These are phyloP conservation scores for Pangasius larnaudii DNA, from an alignment of 2,797 vertebrate species.

Conservation along the genomic window DNA sequence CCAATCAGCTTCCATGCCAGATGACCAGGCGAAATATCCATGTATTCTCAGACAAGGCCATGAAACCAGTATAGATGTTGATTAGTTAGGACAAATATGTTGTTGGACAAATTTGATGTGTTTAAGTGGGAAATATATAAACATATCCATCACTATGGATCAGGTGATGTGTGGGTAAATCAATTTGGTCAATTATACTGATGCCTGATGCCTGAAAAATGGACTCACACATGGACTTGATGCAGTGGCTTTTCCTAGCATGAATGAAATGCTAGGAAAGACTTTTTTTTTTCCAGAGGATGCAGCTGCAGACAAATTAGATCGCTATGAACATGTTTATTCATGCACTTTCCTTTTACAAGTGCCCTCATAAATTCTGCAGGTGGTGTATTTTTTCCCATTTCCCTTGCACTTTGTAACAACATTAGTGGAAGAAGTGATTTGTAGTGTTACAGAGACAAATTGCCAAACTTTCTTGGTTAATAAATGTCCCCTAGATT, in stretches of 20 bases:
- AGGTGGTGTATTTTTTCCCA: not conserved
- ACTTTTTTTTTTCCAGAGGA: not conserved
- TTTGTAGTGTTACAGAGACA: not conserved
- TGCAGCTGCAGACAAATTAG: conserved; percentile 16
- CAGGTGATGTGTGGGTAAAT: not conserved
- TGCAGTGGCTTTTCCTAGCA: not conserved
- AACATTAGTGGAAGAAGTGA: not conserved
- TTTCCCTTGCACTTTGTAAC: not conserved
- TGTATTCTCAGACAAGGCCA: conserved; percentile 8
- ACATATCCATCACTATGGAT: not conserved
- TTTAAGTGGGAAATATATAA: not conserved
- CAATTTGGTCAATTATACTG: not conserved
- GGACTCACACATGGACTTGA: not conserved
- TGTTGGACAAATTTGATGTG: not conserved
- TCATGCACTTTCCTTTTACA: not conserved
- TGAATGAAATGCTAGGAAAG: not conserved
- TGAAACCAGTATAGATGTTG: conserved; percentile 34
- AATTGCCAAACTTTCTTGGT: conserved; percentile 10
- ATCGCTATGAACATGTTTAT: not conserved
- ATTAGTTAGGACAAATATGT: conserved; percentile 8
- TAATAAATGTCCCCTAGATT: conserved; percentile 47
- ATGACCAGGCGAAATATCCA: conserved; percentile 4
- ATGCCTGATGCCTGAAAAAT: not conserved
- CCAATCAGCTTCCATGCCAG: conserved; percentile 7
- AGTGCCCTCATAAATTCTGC: not conserved